These are phyloP conservation scores for Nesogale talazaci DNA, from an alignment of 2,113 vertebrate species.

Conservation along the genomic window DNA sequence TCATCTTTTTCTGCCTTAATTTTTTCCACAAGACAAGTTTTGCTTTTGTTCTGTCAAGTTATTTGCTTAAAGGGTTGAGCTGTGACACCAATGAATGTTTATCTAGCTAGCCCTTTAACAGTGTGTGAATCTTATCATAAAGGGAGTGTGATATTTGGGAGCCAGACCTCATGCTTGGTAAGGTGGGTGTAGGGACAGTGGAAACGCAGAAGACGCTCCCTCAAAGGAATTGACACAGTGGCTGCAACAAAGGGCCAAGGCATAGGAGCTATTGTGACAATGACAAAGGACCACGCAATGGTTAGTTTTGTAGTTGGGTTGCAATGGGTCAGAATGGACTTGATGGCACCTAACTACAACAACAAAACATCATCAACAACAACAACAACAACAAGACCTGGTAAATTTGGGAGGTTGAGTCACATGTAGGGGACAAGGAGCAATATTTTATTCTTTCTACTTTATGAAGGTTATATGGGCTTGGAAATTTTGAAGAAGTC, in stretches of 20 bases:
- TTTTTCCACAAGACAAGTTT: neutral
- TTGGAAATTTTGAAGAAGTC: neutral
- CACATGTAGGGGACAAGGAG: neutral
- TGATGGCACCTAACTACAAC: too few relatives aligned
- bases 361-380: too few relatives aligned
- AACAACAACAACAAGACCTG: neutral
- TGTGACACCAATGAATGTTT: neutral
- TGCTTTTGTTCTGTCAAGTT: neutral
- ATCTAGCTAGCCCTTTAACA: neutral
- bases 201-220: too few relatives aligned
- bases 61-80: neutral
- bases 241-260: too few relatives aligned
- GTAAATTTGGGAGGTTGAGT: neutral
- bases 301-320: too few relatives aligned
- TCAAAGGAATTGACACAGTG: too few relatives aligned
- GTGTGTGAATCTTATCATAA: conserved; percentile 15
- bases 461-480: too few relatives aligned
- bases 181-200: too few relatives aligned
- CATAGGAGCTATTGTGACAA: too few relatives aligned
- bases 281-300: too few relatives aligned
- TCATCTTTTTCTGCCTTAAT: neutral
- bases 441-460: neutral
- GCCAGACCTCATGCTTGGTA: too few relatives aligned
- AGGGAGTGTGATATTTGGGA: neutral
- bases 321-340: too few relatives aligned